Base-by-base conservation (phyloP, 2,113 vertebrate genomes). In the Ctenodactylus gundi region DNA sequence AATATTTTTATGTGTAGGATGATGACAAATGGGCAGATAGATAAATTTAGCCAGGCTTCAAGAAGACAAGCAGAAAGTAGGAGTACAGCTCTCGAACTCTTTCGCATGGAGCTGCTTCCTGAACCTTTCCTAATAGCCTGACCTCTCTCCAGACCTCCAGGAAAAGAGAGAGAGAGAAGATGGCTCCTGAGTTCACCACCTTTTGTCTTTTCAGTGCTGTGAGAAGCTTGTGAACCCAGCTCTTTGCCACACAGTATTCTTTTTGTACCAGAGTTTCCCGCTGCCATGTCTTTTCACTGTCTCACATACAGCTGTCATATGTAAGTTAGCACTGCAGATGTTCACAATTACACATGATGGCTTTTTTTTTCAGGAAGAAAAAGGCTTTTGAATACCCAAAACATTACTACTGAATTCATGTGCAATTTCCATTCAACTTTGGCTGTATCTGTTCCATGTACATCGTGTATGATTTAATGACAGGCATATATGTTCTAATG, bases 1-100 rank as follows among this genome's bases (percentile, higher is more conserved):
- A 94, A 46, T 39, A 65, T 53, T 70, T 83, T 58, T 73, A 93
- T 87, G 25, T 86, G 49, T 62, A 83, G 72, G 29, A 18, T 94
- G 15, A 77, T 83, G 36, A 76, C 65, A 72, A 31, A 39, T 44
- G 39, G 62, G 7, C 18, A 57, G 46, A 62, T 39, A 5, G 36
- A 23, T 57, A 13, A 49, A 53, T 82, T 64, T 62, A 87, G 25
- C n/a, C n/a, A 67, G 60, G 85, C 53, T 82, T 85, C 51, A n/a
- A 83, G 5, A 91, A 49, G n/a, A 51, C 51, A 55, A 62, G 73
- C n/a, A 75, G 27, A 12, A 87, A 91, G 57, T 67, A 6, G 25
- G 67, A 31, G 39, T 51, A 18, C 41, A 4, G 58, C 64, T 85
- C 91, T 83, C 34, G n/a, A 91, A 88, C 68, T 83, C 29, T 21